phyloP scores from a whole-genome alignment of 2,113 vertebrate genomes.

The Grus americana region DNA sequence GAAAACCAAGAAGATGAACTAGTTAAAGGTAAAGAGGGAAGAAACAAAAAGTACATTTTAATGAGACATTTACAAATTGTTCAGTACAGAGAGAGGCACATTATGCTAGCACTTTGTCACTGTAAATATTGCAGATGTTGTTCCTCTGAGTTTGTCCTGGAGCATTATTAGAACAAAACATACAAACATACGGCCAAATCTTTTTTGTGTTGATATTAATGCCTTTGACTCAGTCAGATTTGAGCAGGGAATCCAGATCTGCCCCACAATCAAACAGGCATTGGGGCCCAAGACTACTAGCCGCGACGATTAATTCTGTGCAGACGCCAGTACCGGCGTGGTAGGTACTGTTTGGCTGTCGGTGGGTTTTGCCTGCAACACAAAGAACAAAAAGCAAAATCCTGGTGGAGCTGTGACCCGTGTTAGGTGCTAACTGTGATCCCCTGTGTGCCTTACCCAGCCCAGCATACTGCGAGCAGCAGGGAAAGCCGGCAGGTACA shows the following conservation, averaged over 20 bases:
- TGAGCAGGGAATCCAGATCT: background rate
- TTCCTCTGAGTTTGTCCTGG: conserved; percentile 44
- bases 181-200: background rate
- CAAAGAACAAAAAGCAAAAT: background rate
- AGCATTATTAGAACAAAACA: conserved; percentile 51
- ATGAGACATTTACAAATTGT: conserved; percentile 70
- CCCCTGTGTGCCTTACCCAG: background rate
- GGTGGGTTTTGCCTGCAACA: background rate
- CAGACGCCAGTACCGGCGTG: background rate
- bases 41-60: conserved; percentile 63
- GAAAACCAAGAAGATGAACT: conserved; percentile 23
- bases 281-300: background rate
- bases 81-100: conserved; percentile 30
- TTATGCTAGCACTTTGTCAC: conserved; percentile 51
- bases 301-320: background rate
- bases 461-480: background rate
- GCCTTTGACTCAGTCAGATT: conserved; percentile 6
- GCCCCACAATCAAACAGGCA: background rate
- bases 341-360: fast-evolving
- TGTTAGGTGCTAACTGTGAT: background rate
- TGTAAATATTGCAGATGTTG: conserved; percentile 57
- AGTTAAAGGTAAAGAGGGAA: conserved; percentile 46
- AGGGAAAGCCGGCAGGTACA: background rate
- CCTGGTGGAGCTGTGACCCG: background rate
- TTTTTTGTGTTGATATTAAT: conserved; percentile 17